Evolutionary conservation across 2,888 invertebrate species (phyloP).

Genomic region (Pachycephus smyrnensis): DNA sequence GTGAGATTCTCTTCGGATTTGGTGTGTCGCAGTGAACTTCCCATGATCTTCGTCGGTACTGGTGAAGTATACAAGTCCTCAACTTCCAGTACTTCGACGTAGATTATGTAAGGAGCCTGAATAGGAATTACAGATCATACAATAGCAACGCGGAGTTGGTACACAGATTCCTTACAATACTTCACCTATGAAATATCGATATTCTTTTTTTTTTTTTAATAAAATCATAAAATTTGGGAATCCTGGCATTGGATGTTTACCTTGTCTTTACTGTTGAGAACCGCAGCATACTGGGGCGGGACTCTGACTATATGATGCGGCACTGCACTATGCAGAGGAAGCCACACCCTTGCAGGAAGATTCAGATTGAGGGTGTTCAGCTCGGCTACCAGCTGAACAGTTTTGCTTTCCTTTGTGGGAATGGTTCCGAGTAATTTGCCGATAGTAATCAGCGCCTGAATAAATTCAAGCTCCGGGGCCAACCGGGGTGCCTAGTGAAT

Average conservation of each 20-base stretch:
- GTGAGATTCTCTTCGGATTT: conserved; percentile 93
- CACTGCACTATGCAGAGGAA: conserved; percentile 87
- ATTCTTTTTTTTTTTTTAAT: conserved; percentile 7
- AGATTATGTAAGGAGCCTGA: conserved; percentile 96
- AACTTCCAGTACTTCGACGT: conserved; percentile 95
- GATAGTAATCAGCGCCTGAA: conserved; percentile 87
- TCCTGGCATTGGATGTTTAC: conserved; percentile 61
- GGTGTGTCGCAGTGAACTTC: conserved; percentile 85
- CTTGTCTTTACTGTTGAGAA: conserved; percentile 98
- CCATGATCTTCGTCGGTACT: conserved; percentile 90
- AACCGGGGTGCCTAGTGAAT: conserved; percentile 79
- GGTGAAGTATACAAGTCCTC: conserved; percentile 86
- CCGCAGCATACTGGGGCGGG: conserved; percentile 96
- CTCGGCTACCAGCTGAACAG: conserved; percentile 91
- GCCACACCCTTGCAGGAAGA: conserved; percentile 97
- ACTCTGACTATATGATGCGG: conserved; percentile 96
- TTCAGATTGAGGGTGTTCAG: conserved; percentile 94
- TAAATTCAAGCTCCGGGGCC: conserved; percentile 86
- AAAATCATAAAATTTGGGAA: background rate
- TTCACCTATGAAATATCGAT: background rate
- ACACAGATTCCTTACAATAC: background rate
- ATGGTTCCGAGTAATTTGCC: conserved; percentile 85
- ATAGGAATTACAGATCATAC: background rate
- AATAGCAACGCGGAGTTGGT: background rate
- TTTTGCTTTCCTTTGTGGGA: conserved; percentile 91